Evolutionary conservation across 1,140 invertebrate genomes (phyloP).

Genomic region (Hylyphantes graminicola): DNA sequence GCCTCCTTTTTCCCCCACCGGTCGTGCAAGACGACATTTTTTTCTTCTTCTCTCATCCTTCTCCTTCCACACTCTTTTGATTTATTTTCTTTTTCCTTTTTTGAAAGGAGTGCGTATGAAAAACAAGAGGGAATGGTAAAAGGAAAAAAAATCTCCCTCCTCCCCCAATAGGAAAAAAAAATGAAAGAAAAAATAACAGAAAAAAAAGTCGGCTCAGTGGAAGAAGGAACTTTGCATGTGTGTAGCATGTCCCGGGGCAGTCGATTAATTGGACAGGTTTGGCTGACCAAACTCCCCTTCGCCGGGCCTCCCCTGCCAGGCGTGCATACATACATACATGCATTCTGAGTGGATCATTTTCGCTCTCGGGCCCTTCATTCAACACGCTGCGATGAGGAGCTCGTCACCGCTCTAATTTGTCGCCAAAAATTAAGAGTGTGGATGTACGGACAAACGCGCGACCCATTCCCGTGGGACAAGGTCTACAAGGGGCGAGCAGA

Average conservation of each 20-base stretch:
- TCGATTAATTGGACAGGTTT: conserved; percentile 61
- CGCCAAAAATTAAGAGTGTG: not conserved
- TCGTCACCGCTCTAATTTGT: conserved; percentile 30
- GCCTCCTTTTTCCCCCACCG: conserved; percentile 19
- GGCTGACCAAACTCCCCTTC: conserved; percentile 58
- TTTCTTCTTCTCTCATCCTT: not conserved
- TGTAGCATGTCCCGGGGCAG: conserved; percentile 50
- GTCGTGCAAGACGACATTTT: conserved; percentile 58
- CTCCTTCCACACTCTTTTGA: conserved; percentile 10
- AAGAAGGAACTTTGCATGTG: conserved; percentile 56
- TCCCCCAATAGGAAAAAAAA: conserved; percentile 26
- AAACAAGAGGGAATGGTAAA: not conserved
- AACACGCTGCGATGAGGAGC: conserved; percentile 24
- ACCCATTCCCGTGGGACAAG: conserved; percentile 23
- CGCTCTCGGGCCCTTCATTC: conserved; percentile 35
- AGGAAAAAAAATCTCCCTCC: not conserved
- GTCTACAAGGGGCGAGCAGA: not conserved
- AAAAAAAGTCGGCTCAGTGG: not conserved
- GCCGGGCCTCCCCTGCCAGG: conserved; percentile 38
- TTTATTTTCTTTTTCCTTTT: conserved; percentile 24
- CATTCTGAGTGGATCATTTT: conserved; percentile 47
- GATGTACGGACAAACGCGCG: conserved; percentile 19
- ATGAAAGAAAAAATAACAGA: conserved; percentile 1
- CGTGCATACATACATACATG: conserved; percentile 42
- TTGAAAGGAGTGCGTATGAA: conserved; percentile 11